Percentiles rank a stretch among this genome's conserved stretches.
phyloP scores from a whole-genome alignment of 92 coral and sea anemone species.

The Epizoanthus ramosus region DNA sequence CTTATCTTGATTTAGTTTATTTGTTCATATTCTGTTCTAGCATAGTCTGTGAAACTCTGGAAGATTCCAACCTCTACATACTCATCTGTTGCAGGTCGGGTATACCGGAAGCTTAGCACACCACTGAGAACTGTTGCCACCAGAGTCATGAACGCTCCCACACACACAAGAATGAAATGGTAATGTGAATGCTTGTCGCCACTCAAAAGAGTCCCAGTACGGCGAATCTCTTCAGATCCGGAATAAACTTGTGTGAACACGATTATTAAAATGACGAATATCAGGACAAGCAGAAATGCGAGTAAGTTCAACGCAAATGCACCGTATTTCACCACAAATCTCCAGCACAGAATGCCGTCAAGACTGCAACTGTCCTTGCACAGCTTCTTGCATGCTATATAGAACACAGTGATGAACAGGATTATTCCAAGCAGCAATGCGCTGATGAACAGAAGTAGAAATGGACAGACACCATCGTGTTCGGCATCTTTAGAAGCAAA shows the following conservation, averaged over 20 bases:
- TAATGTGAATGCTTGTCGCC: conserved; percentile 32
- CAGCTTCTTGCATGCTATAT: conserved; percentile 29
- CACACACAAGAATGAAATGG: conserved; percentile 50
- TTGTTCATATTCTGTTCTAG: conserved; percentile 43
- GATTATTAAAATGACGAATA: conserved; percentile 52
- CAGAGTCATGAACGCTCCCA: conserved; percentile 50
- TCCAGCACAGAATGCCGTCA: conserved; percentile 36
- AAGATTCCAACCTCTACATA: conserved; percentile 46
- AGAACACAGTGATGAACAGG: conserved; percentile 41
- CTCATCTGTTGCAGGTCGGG: conserved; percentile 40
- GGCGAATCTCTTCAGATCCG: neutral
- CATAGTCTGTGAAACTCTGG: conserved; percentile 50
- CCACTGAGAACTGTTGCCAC: conserved; percentile 53
- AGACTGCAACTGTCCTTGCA: conserved; percentile 35
- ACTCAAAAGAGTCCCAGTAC: conserved; percentile 52
- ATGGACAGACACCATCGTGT: conserved; percentile 42
- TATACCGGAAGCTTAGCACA: conserved; percentile 20
- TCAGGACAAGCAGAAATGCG: conserved; percentile 42
- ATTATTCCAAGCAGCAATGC: conserved; percentile 46
- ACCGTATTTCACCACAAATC: conserved; percentile 52
- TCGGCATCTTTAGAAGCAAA: conserved; percentile 30
- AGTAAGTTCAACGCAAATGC: conserved; percentile 39
- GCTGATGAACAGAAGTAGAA: conserved; percentile 52
- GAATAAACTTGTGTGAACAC: conserved; percentile 36
- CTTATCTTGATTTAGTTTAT: conserved; percentile 35